Percentiles rank a stretch among this genome's conserved stretches.
Conservation (phyloP, 2,888 invertebrate genomes). For the Andrena trimmerana region DNA sequence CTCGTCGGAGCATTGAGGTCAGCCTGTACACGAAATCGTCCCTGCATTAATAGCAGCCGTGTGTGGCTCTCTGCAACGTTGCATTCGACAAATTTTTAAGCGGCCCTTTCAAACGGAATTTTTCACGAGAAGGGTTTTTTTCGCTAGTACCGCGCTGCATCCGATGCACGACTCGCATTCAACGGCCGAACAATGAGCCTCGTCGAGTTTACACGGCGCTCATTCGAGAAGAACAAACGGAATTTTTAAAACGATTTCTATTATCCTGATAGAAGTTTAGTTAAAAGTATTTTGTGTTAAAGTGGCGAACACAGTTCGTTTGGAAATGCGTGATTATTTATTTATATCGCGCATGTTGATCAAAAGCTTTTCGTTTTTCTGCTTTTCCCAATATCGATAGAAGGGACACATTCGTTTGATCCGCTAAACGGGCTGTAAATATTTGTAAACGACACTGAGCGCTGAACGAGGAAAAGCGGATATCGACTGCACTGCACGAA, state of each 20-base stretch:
- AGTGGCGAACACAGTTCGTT: too few species aligned
- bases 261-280: neutral
- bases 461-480: neutral
- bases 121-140: neutral
- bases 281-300: too few species aligned
- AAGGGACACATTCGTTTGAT: too few species aligned
- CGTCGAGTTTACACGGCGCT: constrained; percentile 19
- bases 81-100: constrained; percentile 34
- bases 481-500: neutral
- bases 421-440: neutral
- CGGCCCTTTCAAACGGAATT: constrained; percentile 14
- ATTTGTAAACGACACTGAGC: neutral
- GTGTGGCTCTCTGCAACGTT: neutral
- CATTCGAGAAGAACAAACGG: constrained; percentile 1
- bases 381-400: too few species aligned
- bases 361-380: neutral
- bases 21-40: constrained; percentile 15
- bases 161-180: constrained; percentile 20
- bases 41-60: constrained; percentile 36
- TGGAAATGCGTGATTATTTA: too few species aligned
- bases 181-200: constrained; percentile 29
- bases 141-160: constrained; percentile 2
- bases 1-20: constrained; percentile 16
- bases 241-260: constrained; percentile 31
- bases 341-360: neutral